These are phyloP conservation scores for Lota lota DNA, from an alignment of 2,113 vertebrate species.

Conservation along the genomic window DNA sequence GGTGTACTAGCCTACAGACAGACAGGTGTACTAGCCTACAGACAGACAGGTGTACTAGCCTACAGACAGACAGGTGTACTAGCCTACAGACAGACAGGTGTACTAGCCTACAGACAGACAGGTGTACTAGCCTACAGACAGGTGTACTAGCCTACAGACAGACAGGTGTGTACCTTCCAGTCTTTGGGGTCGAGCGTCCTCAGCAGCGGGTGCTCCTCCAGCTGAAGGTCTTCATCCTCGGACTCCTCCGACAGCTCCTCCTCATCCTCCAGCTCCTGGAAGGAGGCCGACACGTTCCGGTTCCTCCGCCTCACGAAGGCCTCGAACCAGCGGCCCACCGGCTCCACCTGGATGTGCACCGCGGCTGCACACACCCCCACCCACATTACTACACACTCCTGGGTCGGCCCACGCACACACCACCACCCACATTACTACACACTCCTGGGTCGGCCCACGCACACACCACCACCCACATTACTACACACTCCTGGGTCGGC, in stretches of 20 bases:
- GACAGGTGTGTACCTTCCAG: slow-evolving; percentile 85
- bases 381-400: too few species aligned
- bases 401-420: too few species aligned
- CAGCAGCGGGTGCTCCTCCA: slow-evolving; percentile 91
- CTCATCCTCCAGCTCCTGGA: slow-evolving; percentile 97
- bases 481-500: too few species aligned
- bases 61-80: too few species aligned
- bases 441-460: too few species aligned
- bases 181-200: slow-evolving; percentile 98
- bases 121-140: neutral
- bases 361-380: slow-evolving; percentile 72
- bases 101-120: too few species aligned
- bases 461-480: too few species aligned
- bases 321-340: slow-evolving; percentile 97
- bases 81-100: too few species aligned
- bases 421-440: too few species aligned
- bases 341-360: slow-evolving; percentile 89
- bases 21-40: too few species aligned
- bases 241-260: slow-evolving; percentile 91
- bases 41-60: too few species aligned
- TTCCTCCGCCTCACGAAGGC: slow-evolving; percentile 91
- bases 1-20: neutral
- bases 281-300: slow-evolving; percentile 90
- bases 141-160: neutral
- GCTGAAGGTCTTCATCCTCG: slow-evolving; percentile 91